phyloP scores from a whole-genome alignment of 2,797 vertebrate genomes.

The Esox masquinongy region DNA sequence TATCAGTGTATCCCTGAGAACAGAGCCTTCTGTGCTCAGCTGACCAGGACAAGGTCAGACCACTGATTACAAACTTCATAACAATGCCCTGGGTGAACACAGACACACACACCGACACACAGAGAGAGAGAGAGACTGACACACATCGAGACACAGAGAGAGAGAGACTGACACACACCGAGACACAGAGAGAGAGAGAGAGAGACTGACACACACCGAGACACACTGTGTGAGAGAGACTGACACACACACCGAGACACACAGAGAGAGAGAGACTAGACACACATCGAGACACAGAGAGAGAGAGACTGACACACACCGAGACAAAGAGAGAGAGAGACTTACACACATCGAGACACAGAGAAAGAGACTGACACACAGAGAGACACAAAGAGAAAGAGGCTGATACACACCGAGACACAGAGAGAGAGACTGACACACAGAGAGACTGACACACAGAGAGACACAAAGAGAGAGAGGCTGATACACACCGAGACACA shows the following conservation, averaged over 20 bases:
- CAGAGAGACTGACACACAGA: background rate
- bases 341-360: no score
- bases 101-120: background rate
- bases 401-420: background rate
- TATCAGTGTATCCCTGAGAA: background rate
- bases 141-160: background rate
- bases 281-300: background rate
- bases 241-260: background rate
- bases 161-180: background rate
- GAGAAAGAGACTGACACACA: background rate
- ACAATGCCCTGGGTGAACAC: constrained; percentile 9
- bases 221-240: no score
- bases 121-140: background rate
- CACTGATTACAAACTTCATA: constrained; percentile 27
- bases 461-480: background rate
- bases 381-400: background rate
- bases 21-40: constrained; percentile 10
- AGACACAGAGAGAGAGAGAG: background rate
- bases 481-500: background rate
- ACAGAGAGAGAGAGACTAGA: background rate
- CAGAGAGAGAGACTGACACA: background rate
- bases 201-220: background rate
- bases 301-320: background rate
- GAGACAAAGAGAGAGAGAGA: background rate
- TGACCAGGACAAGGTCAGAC: constrained; percentile 7